phyloP scores from a whole-genome alignment of 2,797 vertebrate genomes.

The Crocodylus rhombifer region DNA sequence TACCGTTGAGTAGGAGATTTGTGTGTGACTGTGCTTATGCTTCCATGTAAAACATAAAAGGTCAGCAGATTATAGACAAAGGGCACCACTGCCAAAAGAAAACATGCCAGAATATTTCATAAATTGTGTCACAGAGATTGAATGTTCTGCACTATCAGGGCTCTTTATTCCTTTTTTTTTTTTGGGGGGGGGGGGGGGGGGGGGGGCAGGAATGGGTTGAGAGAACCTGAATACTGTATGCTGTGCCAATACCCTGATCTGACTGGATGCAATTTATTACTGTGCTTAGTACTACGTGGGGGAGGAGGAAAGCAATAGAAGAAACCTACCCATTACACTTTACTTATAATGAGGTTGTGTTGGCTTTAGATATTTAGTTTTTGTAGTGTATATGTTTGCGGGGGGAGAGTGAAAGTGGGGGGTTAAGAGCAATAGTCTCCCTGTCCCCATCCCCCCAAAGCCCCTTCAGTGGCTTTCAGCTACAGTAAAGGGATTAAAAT shows the following conservation, averaged over 20 bases:
- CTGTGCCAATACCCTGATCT: slow-evolving; percentile 27
- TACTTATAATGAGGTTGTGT: not conserved
- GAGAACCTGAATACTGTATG: not conserved
- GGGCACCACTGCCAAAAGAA: slow-evolving; percentile 53
- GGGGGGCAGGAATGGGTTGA: not conserved
- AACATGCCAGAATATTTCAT: slow-evolving; percentile 43
- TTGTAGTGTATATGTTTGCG: not conserved
- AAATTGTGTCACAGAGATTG: slow-evolving; percentile 27
- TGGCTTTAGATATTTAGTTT: not conserved
- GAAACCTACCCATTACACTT: not conserved
- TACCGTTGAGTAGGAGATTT: slow-evolving; percentile 58
- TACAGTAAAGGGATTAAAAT: not conserved
- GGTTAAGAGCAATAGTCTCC: not conserved
- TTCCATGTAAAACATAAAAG: slow-evolving; percentile 70
- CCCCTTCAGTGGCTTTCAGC: not conserved
- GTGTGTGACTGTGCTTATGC: slow-evolving; percentile 48
- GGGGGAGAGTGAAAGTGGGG: not conserved
- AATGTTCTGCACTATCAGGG: not conserved
- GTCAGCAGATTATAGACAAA: slow-evolving; percentile 68
- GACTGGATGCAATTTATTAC: slow-evolving; percentile 38
- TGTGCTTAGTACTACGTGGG: slow-evolving; percentile 8
- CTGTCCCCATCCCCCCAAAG: rapidly evolving
- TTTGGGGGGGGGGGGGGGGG: no score
- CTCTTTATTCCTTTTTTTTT: not conserved
- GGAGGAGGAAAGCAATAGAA: not conserved